Evolutionary conservation across 2,797 vertebrate species (phyloP).

Genomic region (Erpetoichthys calabaricus): DNA sequence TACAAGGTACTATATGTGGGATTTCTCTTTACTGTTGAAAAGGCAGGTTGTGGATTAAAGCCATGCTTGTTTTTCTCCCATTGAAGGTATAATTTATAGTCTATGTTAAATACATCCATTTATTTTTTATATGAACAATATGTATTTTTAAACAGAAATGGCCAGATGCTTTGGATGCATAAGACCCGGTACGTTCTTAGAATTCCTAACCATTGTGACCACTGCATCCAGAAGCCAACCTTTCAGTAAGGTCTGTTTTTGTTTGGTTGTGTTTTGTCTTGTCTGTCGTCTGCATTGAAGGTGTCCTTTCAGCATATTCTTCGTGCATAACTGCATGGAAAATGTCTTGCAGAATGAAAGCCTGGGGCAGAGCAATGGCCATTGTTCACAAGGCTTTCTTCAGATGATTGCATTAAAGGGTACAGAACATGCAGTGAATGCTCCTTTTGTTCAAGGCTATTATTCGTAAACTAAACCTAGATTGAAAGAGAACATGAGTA

Average conservation of each 20-base stretch:
- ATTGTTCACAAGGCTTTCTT: constrained; percentile 49
- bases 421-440: constrained; percentile 44
- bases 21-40: too few relatives aligned
- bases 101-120: too few relatives aligned
- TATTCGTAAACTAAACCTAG: constrained; percentile 52
- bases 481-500: constrained; percentile 40
- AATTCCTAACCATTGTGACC: too few relatives aligned
- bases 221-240: too few relatives aligned
- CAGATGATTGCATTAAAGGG: constrained; percentile 46
- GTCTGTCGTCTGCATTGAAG: constrained; percentile 23
- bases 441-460: constrained; percentile 51
- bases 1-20: too few relatives aligned
- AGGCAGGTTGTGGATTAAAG: too few relatives aligned
- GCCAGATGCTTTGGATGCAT: not conserved
- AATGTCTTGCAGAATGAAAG: constrained; percentile 24
- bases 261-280: too few relatives aligned
- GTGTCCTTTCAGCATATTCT: constrained; percentile 17
- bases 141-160: not conserved
- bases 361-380: constrained; percentile 17
- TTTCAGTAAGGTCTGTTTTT: too few relatives aligned
- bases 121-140: not conserved
- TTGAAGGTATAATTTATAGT: too few relatives aligned
- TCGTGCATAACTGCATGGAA: constrained; percentile 22
- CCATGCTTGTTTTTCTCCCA: too few relatives aligned
- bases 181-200: too few relatives aligned